Conservation (phyloP, 1,140 invertebrate species). For the Drosophila parvula region DNA sequence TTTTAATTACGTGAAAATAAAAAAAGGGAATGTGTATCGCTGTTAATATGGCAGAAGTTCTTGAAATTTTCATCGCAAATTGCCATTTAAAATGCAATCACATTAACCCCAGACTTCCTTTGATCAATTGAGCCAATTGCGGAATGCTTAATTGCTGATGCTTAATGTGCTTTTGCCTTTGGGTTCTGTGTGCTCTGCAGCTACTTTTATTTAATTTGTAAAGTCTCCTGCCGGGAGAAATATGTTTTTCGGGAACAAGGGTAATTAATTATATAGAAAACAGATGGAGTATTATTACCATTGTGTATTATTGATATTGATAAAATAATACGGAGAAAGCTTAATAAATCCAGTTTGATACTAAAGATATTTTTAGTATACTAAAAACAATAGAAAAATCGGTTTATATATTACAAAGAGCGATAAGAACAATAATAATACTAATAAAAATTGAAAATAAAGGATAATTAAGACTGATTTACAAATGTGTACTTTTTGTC, state of each 20-base stretch:
- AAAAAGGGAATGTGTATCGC: slow-evolving; percentile 29
- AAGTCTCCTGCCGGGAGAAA: slow-evolving; percentile 1
- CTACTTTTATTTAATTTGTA: slow-evolving; percentile 27
- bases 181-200: background rate
- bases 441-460: too few relatives aligned
- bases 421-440: too few relatives aligned
- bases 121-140: slow-evolving; percentile 52
- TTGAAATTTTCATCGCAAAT: slow-evolving; percentile 38
- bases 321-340: background rate
- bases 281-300: background rate
- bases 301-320: background rate
- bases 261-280: background rate
- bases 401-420: too few relatives aligned
- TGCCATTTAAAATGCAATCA: slow-evolving; percentile 51
- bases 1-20: slow-evolving; percentile 64
- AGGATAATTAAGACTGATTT: too few relatives aligned
- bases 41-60: slow-evolving; percentile 54
- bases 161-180: slow-evolving; percentile 38
- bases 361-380: background rate
- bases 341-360: background rate
- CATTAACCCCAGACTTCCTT: slow-evolving; percentile 43
- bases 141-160: slow-evolving; percentile 46
- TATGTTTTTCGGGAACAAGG: background rate
- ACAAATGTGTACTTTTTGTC: too few relatives aligned
- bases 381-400: too few relatives aligned